phyloP scores from a whole-genome alignment of 2,797 vertebrate species.

The Ficedula albicollis region DNA sequence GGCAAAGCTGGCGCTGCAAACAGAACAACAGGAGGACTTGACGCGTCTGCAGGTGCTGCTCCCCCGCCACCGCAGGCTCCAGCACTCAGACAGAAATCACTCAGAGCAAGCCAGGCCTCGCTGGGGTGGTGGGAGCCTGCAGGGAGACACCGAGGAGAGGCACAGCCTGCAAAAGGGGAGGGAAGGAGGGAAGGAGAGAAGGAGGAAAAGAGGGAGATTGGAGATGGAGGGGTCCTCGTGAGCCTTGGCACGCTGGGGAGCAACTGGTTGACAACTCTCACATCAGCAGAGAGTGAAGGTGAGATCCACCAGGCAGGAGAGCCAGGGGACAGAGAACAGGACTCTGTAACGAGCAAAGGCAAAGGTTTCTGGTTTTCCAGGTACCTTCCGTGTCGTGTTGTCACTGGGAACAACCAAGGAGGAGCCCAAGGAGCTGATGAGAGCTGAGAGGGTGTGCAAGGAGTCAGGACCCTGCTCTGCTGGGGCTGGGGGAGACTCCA shows the following conservation, averaged over 20 bases:
- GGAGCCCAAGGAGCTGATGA: not conserved
- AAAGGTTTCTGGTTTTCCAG: not conserved
- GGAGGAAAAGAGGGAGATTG: not conserved
- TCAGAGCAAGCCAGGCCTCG: not conserved
- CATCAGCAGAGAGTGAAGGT: not conserved
- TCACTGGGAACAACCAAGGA: not conserved
- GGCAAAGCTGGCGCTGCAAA: constrained; percentile 54
- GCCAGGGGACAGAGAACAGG: not conserved
- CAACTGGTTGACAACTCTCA: not conserved
- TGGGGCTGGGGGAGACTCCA: not conserved
- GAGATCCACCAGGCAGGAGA: not conserved
- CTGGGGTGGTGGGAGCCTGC: not conserved
- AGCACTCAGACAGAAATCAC: constrained; percentile 3
- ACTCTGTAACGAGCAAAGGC: not conserved
- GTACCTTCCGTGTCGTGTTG: not conserved
- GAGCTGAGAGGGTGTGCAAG: not conserved
- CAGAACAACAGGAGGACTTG: constrained; percentile 53
- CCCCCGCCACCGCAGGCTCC: not conserved
- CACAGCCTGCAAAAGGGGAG: not conserved
- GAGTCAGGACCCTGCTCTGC: not conserved
- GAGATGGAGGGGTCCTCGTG: not conserved
- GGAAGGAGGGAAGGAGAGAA: not conserved
- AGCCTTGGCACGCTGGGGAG: not conserved
- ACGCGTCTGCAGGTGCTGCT: not conserved
- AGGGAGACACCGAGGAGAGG: not conserved